A percentile compares a stretch with the other conserved stretches of the same genome.
These are phyloP conservation scores for Empidonax alnorum DNA, from an alignment of 2,113 vertebrate species.

Conservation along the genomic window DNA sequence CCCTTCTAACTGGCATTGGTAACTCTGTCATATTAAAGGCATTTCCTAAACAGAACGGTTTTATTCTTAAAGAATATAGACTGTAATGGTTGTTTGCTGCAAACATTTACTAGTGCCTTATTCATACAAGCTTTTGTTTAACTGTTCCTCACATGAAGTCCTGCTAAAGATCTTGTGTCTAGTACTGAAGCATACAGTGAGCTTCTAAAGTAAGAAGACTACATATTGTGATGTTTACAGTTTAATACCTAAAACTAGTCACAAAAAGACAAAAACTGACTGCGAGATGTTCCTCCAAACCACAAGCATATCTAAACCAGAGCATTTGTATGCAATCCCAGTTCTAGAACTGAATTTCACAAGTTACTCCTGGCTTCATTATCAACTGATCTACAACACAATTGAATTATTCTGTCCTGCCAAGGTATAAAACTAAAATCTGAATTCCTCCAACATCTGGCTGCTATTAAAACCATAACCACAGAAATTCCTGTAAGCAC, in stretches of 20 bases:
- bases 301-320: neutral
- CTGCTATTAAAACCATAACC: neutral
- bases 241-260: neutral
- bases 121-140: constrained; percentile 44
- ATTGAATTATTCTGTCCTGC: neutral
- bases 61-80: constrained; percentile 46
- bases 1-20: constrained; percentile 22
- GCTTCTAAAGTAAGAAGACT: neutral
- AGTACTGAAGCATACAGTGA: neutral
- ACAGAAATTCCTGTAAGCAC: neutral
- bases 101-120: constrained; percentile 73
- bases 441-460: neutral
- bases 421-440: neutral
- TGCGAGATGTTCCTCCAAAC: neutral
- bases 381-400: neutral
- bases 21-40: constrained; percentile 32
- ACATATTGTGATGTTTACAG: neutral
- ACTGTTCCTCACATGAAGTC: neutral
- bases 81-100: constrained; percentile 57
- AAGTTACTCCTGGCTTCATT: neutral
- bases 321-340: neutral
- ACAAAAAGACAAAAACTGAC: constrained; percentile 3
- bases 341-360: neutral
- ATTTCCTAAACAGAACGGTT: constrained; percentile 22
- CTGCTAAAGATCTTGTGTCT: constrained; percentile 10